Conservation (phyloP, 1,140 invertebrate species). For the Choristoneura fumiferana region DNA sequence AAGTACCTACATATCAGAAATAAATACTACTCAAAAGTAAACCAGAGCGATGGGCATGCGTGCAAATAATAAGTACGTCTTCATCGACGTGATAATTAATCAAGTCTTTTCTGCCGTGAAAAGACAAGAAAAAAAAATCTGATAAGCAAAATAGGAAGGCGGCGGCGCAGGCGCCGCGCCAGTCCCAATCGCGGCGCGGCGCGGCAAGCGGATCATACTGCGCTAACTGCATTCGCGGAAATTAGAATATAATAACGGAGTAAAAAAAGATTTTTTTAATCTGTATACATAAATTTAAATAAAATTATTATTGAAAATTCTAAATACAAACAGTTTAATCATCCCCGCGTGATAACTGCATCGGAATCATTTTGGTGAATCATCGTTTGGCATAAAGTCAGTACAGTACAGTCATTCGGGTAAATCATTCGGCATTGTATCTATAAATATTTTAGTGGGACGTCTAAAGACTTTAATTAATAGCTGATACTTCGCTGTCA, state of each 20-base stretch:
- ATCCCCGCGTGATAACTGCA: no score
- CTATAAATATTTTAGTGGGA: conserved; percentile 26
- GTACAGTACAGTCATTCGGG: conserved; percentile 27
- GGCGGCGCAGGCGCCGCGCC: conserved; percentile 28
- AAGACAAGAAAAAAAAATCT: conserved; percentile 35
- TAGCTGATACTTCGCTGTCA: conserved; percentile 19
- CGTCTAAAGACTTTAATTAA: conserved; percentile 18
- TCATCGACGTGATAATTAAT: conserved; percentile 23
- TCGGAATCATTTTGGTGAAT: conserved; percentile 19
- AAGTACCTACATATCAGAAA: no score
- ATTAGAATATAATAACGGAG: no score
- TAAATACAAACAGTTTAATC: no score
- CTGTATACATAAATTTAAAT: no score
- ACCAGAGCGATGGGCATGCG: conserved; percentile 28
- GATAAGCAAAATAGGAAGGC: conserved; percentile 34
- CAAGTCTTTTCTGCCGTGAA: conserved; percentile 25
- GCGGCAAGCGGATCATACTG: conserved; percentile 35
- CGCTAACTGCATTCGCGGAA: conserved; percentile 23
- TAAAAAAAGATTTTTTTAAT: no score
- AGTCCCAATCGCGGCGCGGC: conserved; percentile 38
- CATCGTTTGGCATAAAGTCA: conserved; percentile 34
- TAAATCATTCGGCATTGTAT: conserved; percentile 27
- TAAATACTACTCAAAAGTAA: conserved; percentile 41
- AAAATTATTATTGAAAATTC: no score
- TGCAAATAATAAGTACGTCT: conserved; percentile 34